Evolutionary conservation across 2,888 invertebrate species (phyloP).

Genomic region (Colletes collaris): DNA sequence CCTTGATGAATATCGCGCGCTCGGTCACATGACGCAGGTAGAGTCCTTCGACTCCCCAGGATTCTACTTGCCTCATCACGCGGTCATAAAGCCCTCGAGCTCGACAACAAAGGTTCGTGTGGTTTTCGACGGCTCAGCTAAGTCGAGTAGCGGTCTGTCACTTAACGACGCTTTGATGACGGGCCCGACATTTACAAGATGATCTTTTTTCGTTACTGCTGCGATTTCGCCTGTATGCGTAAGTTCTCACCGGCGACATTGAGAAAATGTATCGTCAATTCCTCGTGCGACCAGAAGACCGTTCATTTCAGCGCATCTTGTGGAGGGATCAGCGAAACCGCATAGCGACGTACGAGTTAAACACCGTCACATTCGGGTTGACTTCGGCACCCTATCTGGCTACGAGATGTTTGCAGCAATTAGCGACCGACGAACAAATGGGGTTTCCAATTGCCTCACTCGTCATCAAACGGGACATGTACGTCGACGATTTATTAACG

Average conservation of each 20-base stretch:
- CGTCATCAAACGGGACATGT: too few species aligned
- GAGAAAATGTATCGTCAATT: conserved; percentile 31
- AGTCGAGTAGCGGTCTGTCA: neutral
- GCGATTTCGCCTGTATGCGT: neutral
- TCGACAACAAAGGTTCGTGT: neutral
- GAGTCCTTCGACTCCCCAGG: too few species aligned
- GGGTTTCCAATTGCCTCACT: too few species aligned
- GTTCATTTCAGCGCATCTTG: neutral
- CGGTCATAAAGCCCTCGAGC: too few species aligned
- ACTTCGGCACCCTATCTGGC: neutral
- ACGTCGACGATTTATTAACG: too few species aligned
- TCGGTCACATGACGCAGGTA: too few species aligned
- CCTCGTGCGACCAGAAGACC: too few species aligned
- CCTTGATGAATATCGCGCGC: too few species aligned
- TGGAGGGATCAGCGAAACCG: neutral
- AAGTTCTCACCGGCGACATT: conserved; percentile 15
- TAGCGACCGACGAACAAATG: too few species aligned
- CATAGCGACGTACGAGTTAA: neutral
- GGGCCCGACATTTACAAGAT: conserved; percentile 19
- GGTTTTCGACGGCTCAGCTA: conserved; percentile 14
- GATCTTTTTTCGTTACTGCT: neutral
- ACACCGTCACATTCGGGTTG: neutral
- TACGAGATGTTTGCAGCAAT: too few species aligned
- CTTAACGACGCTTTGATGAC: conserved; percentile 16
- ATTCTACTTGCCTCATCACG: too few species aligned